phyloP scores from a whole-genome alignment of 2,888 invertebrate species.

The Aelia acuminata region DNA sequence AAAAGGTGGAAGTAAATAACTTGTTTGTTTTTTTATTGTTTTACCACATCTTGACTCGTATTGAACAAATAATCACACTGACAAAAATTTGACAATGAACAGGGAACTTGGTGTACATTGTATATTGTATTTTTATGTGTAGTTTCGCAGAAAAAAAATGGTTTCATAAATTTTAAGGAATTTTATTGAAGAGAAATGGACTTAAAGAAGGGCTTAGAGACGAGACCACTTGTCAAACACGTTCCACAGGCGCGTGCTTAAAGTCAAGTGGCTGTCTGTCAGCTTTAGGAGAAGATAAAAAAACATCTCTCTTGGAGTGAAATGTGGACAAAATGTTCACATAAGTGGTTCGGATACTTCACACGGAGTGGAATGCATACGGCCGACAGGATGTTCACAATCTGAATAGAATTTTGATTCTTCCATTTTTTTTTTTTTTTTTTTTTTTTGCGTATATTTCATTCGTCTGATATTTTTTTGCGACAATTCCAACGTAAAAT shows the following conservation, averaged over 20 bases:
- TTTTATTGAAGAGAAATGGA: not conserved
- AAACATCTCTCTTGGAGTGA: not conserved
- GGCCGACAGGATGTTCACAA: not conserved
- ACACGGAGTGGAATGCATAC: not conserved
- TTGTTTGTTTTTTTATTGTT: too few relatives aligned
- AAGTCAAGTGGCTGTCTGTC: not conserved
- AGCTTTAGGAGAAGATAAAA: not conserved
- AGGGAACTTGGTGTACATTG: too few relatives aligned
- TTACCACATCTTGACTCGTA: too few relatives aligned
- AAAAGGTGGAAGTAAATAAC: too few relatives aligned
- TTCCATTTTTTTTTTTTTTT: too few relatives aligned
- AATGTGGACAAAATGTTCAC: conserved; percentile 10
- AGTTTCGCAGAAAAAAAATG: too few relatives aligned
- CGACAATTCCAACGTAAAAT: too few relatives aligned
- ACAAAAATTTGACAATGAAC: too few relatives aligned
- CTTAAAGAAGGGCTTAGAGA: not conserved
- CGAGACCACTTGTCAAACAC: not conserved
- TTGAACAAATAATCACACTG: too few relatives aligned
- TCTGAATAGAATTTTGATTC: not conserved
- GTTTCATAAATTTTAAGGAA: not conserved
- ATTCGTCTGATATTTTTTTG: not conserved
- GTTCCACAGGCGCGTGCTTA: not conserved
- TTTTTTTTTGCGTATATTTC: not conserved
- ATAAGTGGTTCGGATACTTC: not conserved
- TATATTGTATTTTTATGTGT: too few relatives aligned